Evolutionary conservation across 2,797 vertebrate species (phyloP).

Genomic region (Psittacula echo): DNA sequence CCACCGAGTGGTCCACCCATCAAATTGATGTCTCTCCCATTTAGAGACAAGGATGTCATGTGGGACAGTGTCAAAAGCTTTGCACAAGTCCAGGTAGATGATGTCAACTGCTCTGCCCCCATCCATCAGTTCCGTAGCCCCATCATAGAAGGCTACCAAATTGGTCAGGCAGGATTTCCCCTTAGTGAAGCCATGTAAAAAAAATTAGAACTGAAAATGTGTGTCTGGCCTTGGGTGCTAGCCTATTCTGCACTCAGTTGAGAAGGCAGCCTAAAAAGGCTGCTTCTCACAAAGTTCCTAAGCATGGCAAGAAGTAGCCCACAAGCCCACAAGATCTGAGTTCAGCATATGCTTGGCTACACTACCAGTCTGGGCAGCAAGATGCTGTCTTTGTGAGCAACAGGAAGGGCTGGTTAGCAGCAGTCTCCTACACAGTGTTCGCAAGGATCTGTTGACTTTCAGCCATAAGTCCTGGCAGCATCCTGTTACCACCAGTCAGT

Average conservation of each 20-base stretch:
- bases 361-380: not conserved
- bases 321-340: not conserved
- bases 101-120: too few relatives aligned
- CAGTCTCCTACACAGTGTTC: not conserved
- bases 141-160: too few relatives aligned
- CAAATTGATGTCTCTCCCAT: too few relatives aligned
- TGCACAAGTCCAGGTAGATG: too few relatives aligned
- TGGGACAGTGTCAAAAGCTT: too few relatives aligned
- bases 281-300: not conserved
- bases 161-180: too few relatives aligned
- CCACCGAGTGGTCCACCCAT: too few relatives aligned
- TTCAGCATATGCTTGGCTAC: accelerated
- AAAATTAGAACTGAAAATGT: not conserved
- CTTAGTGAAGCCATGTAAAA: not conserved
- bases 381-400: not conserved
- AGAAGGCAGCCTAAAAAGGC: not conserved
- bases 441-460: not conserved
- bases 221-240: not conserved
- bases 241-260: not conserved
- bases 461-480: not conserved
- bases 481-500: not conserved
- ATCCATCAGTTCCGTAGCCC: too few relatives aligned
- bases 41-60: too few relatives aligned
- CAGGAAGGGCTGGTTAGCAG: not conserved
- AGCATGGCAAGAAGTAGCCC: not conserved